Evolutionary conservation across 1,140 invertebrate species (phyloP).

Genomic region (Cephus cinctus): DNA sequence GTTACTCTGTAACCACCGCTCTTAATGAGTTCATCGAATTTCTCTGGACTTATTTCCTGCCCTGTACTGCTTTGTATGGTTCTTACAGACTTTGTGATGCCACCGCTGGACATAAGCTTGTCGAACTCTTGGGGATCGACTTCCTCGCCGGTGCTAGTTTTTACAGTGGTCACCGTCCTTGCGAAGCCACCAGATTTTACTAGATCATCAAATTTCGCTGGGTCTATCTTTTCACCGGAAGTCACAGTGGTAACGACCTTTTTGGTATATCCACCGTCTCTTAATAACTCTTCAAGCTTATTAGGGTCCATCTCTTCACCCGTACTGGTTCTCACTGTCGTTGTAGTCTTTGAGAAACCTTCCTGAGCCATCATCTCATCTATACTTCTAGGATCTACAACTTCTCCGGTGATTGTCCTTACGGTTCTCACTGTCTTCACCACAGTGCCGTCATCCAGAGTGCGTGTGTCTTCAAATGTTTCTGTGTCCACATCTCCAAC

Average conservation of each 20-base stretch:
- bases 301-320: not conserved
- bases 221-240: not conserved
- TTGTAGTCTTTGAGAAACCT: not conserved
- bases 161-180: slow-evolving; percentile 5
- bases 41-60: not conserved
- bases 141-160: not conserved
- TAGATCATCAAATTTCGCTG: not conserved
- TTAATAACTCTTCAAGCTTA: not conserved
- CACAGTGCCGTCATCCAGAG: not conserved
- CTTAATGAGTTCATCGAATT: slow-evolving; percentile 4
- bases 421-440: not conserved
- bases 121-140: slow-evolving; percentile 1
- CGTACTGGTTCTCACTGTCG: not conserved
- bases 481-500: not conserved
- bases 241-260: slow-evolving; percentile 5
- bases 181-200: not conserved
- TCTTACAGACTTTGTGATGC: not conserved
- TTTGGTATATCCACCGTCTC: not conserved
- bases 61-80: not conserved
- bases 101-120: not conserved
- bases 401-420: not conserved
- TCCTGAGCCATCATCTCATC: too few species aligned
- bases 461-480: not conserved
- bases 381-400: not conserved
- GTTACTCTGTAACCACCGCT: not conserved